Evolutionary conservation across 2,888 invertebrate genomes (phyloP), one percentile per base, ranked within the genome.

Genomic region (Brenthis daphne): DNA sequence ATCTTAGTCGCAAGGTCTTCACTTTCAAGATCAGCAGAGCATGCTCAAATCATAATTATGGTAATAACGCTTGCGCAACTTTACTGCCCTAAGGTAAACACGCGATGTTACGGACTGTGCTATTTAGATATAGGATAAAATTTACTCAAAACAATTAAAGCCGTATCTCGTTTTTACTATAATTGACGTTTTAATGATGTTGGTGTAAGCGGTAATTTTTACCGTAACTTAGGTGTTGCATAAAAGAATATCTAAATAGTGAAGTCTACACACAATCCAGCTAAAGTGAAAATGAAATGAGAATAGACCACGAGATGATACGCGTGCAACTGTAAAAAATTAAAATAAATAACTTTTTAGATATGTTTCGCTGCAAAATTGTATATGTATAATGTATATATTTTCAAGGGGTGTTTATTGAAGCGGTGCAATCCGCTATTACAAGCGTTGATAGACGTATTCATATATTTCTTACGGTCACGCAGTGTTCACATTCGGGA

Each of bases 11-110:
- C 88, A 89, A 91, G 90, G 92, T 87, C 90, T 86, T 92, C 89
- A 88, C 92, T 92, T 92, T 92, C 92, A 92, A 92, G 92, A 92
- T 89, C 92, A 92, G 77, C 90, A 83, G 91, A 91, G 77, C 81
- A 79, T 87, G 84, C 83, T 84, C 84, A 81, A 82, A 81, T 83
- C 81, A 87, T 92, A 91, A 92, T 91, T 90, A 87, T 87, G 80
- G 88, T 90, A 90, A 90, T 90, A 85, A 85, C 74, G 79, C 82
- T 90, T 89, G 87, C 87, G 82, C 90, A 90, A 90, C 84, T 75
- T 78, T 76, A 55, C 55, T 72, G 72, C 73, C 77, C 73, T 76
- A 75, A 76, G 72, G 73, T 64, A 71, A 57, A 64, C 77, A 78
- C 82, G 85, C 85, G 82, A 86, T 80, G 82, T 84, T 86, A 84